Conservation (phyloP, 2,888 invertebrate genomes). For the Lycia hirtaria region DNA sequence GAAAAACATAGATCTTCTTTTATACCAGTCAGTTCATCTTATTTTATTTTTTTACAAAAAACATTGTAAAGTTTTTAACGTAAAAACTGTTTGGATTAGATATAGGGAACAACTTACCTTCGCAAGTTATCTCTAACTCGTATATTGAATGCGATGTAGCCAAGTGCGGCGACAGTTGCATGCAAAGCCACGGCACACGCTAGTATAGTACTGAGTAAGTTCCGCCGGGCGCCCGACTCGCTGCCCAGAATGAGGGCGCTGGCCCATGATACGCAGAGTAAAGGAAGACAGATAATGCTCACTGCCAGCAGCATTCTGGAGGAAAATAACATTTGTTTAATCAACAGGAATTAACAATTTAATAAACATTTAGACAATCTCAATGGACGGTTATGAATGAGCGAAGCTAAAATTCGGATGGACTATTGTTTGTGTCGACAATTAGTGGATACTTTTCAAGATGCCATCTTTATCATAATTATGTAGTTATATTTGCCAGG, state of each 20-base stretch:
- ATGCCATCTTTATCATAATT: too few relatives aligned
- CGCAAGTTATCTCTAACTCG: slow-evolving; percentile 91
- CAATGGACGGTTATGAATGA: too few relatives aligned
- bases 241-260: slow-evolving; percentile 82
- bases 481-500: too few relatives aligned
- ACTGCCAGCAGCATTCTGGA: slow-evolving; percentile 92
- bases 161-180: slow-evolving; percentile 93
- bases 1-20: slow-evolving; percentile 55
- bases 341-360: too few relatives aligned
- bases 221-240: slow-evolving; percentile 88
- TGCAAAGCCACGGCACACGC: slow-evolving; percentile 92
- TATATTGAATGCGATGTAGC: slow-evolving; percentile 94
- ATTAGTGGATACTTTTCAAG: too few relatives aligned
- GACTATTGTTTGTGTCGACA: too few relatives aligned
- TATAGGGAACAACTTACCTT: slow-evolving; percentile 66
- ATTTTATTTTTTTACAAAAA: too few relatives aligned
- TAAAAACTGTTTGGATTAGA: too few relatives aligned
- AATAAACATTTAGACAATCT: too few relatives aligned
- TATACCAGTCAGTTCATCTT: too few relatives aligned
- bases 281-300: slow-evolving; percentile 93
- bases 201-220: slow-evolving; percentile 90
- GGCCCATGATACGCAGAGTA: slow-evolving; percentile 95
- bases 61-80: too few relatives aligned
- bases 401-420: too few relatives aligned
- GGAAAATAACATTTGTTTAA: background rate